phyloP scores from a whole-genome alignment of 2,888 invertebrate genomes.

The Noctua comes region DNA sequence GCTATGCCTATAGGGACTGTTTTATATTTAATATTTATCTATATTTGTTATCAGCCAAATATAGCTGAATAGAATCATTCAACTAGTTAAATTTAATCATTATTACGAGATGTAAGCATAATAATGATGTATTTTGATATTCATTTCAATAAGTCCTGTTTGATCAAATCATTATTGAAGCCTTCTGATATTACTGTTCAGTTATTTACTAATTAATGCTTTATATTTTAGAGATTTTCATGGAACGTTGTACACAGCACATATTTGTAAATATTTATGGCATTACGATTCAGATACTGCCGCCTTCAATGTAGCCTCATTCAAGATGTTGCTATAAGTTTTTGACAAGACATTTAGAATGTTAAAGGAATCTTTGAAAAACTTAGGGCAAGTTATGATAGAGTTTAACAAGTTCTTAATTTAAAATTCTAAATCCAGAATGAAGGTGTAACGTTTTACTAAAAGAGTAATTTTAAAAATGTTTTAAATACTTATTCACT shows the following conservation, averaged over 20 bases:
- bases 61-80: neutral
- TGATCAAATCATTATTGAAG: neutral
- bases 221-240: neutral
- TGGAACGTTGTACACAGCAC: neutral
- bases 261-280: neutral
- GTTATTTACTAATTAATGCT: neutral
- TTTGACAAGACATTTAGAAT: neutral
- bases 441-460: too few relatives aligned
- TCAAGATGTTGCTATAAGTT: neutral
- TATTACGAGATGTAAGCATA: neutral
- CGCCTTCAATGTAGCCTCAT: neutral
- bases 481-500: neutral
- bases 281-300: neutral
- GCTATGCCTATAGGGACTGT: neutral
- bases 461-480: too few relatives aligned
- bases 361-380: too few relatives aligned
- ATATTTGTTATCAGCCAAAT: too few relatives aligned
- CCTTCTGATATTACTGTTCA: neutral
- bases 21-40: too few relatives aligned
- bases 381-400: too few relatives aligned
- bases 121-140: neutral
- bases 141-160: neutral
- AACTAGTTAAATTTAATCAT: neutral
- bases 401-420: neutral
- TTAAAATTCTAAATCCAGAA: neutral